A percentile compares a stretch with the other conserved stretches of the same genome.
phyloP scores from a whole-genome alignment of 1,140 invertebrate genomes.

The Zaprionus camerounensis region DNA sequence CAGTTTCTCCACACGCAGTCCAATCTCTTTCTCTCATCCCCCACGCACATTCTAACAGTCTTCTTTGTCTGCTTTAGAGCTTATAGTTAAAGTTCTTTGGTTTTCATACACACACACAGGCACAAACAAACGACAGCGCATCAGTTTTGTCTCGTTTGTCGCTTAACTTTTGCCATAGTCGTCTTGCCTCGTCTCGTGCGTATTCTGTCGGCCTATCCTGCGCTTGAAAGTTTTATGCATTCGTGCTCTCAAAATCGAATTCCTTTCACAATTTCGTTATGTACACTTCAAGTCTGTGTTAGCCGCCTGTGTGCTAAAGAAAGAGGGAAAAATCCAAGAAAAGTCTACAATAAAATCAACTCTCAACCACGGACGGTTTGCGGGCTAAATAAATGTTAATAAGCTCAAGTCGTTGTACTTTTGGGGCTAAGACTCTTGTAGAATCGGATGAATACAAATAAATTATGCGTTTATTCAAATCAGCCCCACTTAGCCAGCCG shows the following conservation, averaged over 20 bases:
- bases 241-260: slow-evolving; percentile 63
- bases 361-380: slow-evolving; percentile 35
- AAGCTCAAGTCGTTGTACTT: slow-evolving; percentile 69
- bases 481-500: slow-evolving; percentile 34
- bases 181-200: slow-evolving; percentile 39
- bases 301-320: background rate
- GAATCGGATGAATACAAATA: slow-evolving; percentile 55
- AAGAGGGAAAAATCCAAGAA: slow-evolving; percentile 5
- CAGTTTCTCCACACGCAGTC: background rate
- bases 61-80: slow-evolving; percentile 67
- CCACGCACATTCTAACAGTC: slow-evolving; percentile 47
- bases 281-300: background rate
- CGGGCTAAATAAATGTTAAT: slow-evolving; percentile 73
- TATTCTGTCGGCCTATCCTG: slow-evolving; percentile 10
- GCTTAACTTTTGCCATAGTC: slow-evolving; percentile 58
- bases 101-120: background rate
- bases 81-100: slow-evolving; percentile 65
- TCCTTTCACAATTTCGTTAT: slow-evolving; percentile 55
- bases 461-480: slow-evolving; percentile 70
- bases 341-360: slow-evolving; percentile 28
- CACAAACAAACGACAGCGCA: slow-evolving; percentile 3
- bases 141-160: slow-evolving; percentile 46
- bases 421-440: slow-evolving; percentile 36
- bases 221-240: slow-evolving; percentile 29
- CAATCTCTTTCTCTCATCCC: background rate